Evolutionary conservation across 2,113 vertebrate genomes (phyloP).

Genomic region (Melanostigma gelatinosum): DNA sequence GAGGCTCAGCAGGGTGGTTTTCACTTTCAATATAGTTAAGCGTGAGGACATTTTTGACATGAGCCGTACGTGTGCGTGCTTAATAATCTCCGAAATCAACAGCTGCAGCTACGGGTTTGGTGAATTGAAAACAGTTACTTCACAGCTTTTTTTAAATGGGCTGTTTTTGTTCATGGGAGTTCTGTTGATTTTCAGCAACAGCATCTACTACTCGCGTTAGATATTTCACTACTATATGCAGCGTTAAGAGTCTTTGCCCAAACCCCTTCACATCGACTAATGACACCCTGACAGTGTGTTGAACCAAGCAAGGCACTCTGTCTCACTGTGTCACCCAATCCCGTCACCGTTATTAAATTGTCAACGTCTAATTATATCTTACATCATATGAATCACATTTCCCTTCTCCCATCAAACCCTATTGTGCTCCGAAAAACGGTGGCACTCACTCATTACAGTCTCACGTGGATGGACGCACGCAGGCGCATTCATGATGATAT

Average conservation of each 20-base stretch:
- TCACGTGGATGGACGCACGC: slow-evolving; percentile 8
- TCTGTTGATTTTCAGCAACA: neutral
- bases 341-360: slow-evolving; percentile 25
- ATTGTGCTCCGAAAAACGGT: slow-evolving; percentile 3
- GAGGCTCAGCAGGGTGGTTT: neutral
- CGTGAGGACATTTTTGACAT: neutral
- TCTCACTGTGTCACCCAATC: slow-evolving; percentile 38
- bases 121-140: neutral
- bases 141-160: neutral
- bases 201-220: neutral
- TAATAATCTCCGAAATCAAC: neutral
- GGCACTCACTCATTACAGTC: slow-evolving; percentile 13
- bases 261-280: slow-evolving; percentile 21
- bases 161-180: neutral
- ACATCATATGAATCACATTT: slow-evolving; percentile 31
- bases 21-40: neutral
- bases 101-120: neutral
- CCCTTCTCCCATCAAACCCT: neutral
- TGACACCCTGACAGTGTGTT: slow-evolving; percentile 26
- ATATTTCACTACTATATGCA: neutral
- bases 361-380: slow-evolving; percentile 45
- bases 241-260: neutral
- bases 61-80: neutral
- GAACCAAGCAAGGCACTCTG: slow-evolving; percentile 9
- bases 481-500: neutral